Base-by-base conservation (phyloP, 2,888 invertebrate species). In the Troglohyphantes excavatus region DNA sequence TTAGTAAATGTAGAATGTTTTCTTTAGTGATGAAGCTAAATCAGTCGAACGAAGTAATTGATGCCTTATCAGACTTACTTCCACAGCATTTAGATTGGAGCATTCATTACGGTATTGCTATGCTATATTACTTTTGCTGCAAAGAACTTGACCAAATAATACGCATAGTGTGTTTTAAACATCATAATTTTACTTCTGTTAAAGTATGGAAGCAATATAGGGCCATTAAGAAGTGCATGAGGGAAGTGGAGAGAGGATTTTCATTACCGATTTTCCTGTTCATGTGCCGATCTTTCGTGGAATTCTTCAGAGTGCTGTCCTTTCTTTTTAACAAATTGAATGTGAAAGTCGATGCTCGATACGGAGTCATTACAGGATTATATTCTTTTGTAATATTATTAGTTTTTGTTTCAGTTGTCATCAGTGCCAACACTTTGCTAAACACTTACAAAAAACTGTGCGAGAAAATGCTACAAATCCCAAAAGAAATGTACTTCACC, bases 291-390 rank as follows among this genome's bases (percentile, higher is more conserved):
- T 68, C 33, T 13, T 68, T 68, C 29, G n/a, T 68, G 0, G 68
- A 68, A 19, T 68, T 68, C 33, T 68, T 68, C 19, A 17, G 68
- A n/a, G 33, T 68, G 7, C 33, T 68, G 68, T 33, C 33, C 0
- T n/a, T 33, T 33, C 29, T 68, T 68, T 33, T 68, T 17, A 68
- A 68, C 68, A 29, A 33, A 33, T 5, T 33, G 7, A 68, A 68
- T 6, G 33, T 33, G 6, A 33, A 0, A 19, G 13, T 68, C n/a
- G 33, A 68, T 9, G 68, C 33, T 5, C 68, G 26, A 9, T 19
- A 13, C n/a, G 33, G 5, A 3, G 33, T 68, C 5, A 33, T 33
- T 1, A 33, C 68, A 13, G 33, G 19, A 29, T 0, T 33, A 17
- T 19, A 68, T 33, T 68, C 7, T n/a, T 19, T 19, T n/a, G 33